Conservation (phyloP, 2,113 vertebrate species). For the Nematolebias whitei region DNA sequence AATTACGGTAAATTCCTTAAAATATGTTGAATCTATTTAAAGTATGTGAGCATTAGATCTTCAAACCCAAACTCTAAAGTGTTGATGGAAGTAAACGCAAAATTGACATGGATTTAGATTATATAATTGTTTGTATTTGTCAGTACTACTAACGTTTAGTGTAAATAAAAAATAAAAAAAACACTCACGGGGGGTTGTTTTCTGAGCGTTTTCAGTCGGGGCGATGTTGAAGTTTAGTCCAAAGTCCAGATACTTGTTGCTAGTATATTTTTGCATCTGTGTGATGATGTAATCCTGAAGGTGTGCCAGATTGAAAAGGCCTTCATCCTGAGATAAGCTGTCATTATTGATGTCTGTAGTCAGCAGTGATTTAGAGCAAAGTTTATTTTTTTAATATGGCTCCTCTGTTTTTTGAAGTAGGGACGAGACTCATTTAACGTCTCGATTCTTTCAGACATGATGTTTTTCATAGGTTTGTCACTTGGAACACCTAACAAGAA, state of each 20-base stretch:
- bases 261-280: constrained; percentile 11
- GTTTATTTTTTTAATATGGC: constrained; percentile 6
- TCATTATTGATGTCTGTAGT: constrained; percentile 6
- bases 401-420: constrained; percentile 8
- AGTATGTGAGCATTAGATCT: not conserved
- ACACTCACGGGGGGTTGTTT: not conserved
- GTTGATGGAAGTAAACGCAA: not conserved
- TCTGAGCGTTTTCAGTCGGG: not conserved
- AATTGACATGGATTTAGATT: not conserved
- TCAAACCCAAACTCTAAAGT: not conserved
- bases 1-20: constrained; percentile 4
- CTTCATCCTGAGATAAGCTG: constrained; percentile 5
- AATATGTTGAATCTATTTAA: not conserved
- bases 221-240: constrained; percentile 31
- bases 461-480: not conserved
- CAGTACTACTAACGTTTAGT: not conserved
- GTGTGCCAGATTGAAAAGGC: constrained; percentile 8
- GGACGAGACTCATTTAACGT: not conserved
- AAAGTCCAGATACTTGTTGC: constrained; percentile 52
- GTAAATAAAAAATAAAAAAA: not conserved
- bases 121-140: not conserved
- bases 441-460: constrained; percentile 11
- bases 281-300: constrained; percentile 42
- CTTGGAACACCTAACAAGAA: not conserved
- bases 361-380: constrained; percentile 21